Evolutionary conservation across 2,888 invertebrate species (phyloP).

Genomic region (Teleiodes luculella): DNA sequence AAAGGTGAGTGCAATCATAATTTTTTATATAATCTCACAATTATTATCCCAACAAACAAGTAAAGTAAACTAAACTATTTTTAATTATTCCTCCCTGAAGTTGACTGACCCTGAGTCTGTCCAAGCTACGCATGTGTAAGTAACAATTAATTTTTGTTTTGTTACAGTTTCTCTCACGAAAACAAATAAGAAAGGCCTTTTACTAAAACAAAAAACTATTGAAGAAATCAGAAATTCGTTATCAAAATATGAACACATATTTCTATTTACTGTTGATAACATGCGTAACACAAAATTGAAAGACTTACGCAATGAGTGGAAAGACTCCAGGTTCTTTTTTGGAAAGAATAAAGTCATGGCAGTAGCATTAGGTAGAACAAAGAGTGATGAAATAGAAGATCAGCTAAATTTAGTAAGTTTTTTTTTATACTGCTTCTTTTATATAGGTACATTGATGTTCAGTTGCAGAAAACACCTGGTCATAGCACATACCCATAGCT

Average conservation of each 20-base stretch:
- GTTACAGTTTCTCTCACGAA: slow-evolving; percentile 95
- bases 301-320: slow-evolving; percentile 92
- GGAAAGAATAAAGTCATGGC: slow-evolving; percentile 98
- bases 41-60: not conserved
- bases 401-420: slow-evolving; percentile 83
- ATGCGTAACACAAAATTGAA: slow-evolving; percentile 95
- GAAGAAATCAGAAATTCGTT: slow-evolving; percentile 91
- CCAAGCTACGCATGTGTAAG: too few relatives aligned
- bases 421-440: too few relatives aligned
- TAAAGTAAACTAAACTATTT: too few relatives aligned
- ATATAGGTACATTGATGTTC: too few relatives aligned
- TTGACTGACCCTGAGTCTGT: too few relatives aligned
- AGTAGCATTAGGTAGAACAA: slow-evolving; percentile 90
- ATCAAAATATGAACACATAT: slow-evolving; percentile 90
- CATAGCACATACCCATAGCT: too few relatives aligned
- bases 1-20: slow-evolving; percentile 92
- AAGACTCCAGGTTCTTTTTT: slow-evolving; percentile 95
- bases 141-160: slow-evolving; percentile 11
- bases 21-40: too few relatives aligned
- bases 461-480: too few relatives aligned
- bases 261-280: slow-evolving; percentile 93
- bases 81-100: too few relatives aligned
- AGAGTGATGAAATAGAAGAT: slow-evolving; percentile 89
- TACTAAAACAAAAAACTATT: slow-evolving; percentile 92
- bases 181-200: slow-evolving; percentile 94